Conservation (phyloP, 37 sponge, comb jelly and placozoan genomes). For the Theonella swinhoei region DNA sequence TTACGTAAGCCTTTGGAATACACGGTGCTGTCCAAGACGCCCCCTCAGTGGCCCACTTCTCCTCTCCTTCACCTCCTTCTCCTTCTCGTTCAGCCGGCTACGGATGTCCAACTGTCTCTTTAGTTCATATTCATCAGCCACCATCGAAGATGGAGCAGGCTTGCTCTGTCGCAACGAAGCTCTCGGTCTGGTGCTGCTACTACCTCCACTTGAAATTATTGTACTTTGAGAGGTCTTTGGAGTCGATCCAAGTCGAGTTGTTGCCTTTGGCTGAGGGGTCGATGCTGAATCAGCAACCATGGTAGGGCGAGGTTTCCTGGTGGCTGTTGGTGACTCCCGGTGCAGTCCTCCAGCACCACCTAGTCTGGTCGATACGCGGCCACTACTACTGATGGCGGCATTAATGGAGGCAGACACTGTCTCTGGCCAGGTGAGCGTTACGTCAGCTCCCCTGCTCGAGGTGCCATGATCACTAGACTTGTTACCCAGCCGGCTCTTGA, state of each 20-base stretch:
- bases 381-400: neutral
- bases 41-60: conserved; percentile 36
- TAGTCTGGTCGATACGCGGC: neutral
- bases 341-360: neutral
- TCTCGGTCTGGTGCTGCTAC: neutral
- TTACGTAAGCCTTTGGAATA: conserved; percentile 45
- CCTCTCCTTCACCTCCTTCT: conserved; percentile 26
- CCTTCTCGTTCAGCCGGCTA: conserved; percentile 36
- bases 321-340: neutral
- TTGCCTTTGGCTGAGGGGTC: neutral
- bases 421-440: neutral
- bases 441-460: neutral
- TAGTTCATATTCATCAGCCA: conserved; percentile 42
- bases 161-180: neutral
- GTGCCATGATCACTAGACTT: neutral
- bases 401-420: neutral
- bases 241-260: neutral
- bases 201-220: neutral
- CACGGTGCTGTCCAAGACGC: conserved; percentile 39
- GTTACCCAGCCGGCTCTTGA: neutral
- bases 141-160: neutral
- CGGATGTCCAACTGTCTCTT: conserved; percentile 32
- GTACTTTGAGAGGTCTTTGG: neutral
- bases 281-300: neutral
- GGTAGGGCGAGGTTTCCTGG: neutral